Percentiles rank a stretch among this genome's conserved stretches.
Conservation (phyloP, 2,888 invertebrate genomes). For the Eristalis tenax region DNA sequence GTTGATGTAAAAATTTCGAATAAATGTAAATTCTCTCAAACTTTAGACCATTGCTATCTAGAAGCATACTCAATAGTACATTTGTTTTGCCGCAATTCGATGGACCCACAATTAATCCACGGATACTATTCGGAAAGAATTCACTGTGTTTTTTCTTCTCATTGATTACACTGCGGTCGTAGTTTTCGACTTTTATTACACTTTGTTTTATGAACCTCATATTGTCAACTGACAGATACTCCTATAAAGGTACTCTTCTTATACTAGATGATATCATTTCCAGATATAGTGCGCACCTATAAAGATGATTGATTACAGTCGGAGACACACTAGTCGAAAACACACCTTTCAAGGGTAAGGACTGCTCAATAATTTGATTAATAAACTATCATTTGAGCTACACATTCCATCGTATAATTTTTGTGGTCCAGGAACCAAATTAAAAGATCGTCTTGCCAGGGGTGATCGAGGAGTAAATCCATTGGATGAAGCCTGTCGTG, state of each 20-base stretch:
- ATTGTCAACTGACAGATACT: neutral
- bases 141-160: slow-evolving; percentile 4
- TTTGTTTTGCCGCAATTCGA: slow-evolving; percentile 11
- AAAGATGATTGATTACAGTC: neutral
- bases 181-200: neutral
- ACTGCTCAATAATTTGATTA: slow-evolving; percentile 61
- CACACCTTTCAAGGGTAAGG: slow-evolving; percentile 13
- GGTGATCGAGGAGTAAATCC: slow-evolving; percentile 74
- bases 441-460: slow-evolving; percentile 72
- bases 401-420: slow-evolving; percentile 74
- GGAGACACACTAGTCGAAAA: neutral
- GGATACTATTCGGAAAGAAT: slow-evolving; percentile 10
- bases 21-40: slow-evolving; percentile 65
- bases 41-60: slow-evolving; percentile 71
- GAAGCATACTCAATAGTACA: neutral
- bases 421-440: slow-evolving; percentile 75
- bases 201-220: neutral
- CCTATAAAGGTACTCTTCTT: neutral
- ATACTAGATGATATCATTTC: neutral
- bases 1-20: slow-evolving; percentile 73
- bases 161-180: neutral
- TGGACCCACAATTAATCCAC: neutral
- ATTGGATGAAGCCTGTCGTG: slow-evolving; percentile 73
- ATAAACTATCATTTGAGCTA: slow-evolving; percentile 72
- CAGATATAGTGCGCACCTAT: neutral